These are phyloP conservation scores for Orestias chungarensis DNA, from an alignment of 2,797 vertebrate species.

Conservation along the genomic window DNA sequence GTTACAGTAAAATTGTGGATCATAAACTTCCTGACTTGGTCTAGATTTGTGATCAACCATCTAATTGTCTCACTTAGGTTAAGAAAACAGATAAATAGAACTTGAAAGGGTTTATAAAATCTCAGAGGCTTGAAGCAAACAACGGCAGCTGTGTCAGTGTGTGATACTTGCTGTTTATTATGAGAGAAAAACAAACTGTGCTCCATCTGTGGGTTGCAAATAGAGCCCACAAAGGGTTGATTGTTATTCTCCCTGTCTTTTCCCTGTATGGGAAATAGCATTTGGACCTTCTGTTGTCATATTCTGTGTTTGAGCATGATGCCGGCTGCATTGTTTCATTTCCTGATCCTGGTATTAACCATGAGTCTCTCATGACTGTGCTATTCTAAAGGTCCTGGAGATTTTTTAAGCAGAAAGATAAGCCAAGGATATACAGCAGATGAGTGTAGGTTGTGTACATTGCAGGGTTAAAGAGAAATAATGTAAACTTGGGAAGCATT, in stretches of 20 bases:
- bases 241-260: not conserved
- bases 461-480: not conserved
- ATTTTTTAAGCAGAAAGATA: not conserved
- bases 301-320: not conserved
- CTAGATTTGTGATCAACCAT: not conserved
- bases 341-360: slow-evolving; percentile 2
- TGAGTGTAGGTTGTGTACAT: not conserved
- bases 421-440: not conserved
- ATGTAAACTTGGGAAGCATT: not conserved
- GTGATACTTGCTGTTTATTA: not conserved
- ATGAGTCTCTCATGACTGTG: not conserved
- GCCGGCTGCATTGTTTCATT: not conserved
- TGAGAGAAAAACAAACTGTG: not conserved
- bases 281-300: slow-evolving; percentile 5
- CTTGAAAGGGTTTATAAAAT: not conserved
- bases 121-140: not conserved
- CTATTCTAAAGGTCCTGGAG: not conserved
- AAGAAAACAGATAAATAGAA: not conserved
- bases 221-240: not conserved
- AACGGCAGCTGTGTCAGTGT: slow-evolving; percentile 1
- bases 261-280: not conserved
- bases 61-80: slow-evolving; percentile 1
- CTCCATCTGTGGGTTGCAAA: not conserved
- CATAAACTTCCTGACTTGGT: not conserved
- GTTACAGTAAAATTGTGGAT: not conserved